Base-by-base conservation (phyloP, 1,140 invertebrate species). In the Trichogramma pretiosum region DNA sequence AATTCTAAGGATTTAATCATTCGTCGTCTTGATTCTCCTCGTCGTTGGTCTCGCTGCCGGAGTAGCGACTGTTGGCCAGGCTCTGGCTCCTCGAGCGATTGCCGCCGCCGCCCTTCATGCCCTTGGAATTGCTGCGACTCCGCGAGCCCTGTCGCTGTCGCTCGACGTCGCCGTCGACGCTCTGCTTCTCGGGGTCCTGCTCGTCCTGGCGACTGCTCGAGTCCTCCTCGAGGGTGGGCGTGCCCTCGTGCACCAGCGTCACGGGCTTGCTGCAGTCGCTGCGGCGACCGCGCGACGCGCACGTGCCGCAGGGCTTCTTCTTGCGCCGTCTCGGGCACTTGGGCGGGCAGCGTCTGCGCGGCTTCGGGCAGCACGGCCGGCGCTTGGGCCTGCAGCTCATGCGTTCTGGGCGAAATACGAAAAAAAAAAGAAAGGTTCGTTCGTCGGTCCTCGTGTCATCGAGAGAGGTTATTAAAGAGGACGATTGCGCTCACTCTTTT, bases 41-140 rank as follows among this genome's bases (percentile, higher is more conserved):
- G 11, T 39, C 47, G n/a, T 49, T 41, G 24, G 16, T 28, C 5
- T 49, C 47, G 14, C 40, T 43, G 13, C 28, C 40, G 8, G 47
- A 49, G 21, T 37, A 43, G 4, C 19, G n/a, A 22, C 46, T 42
- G 9, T 28, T 24, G n/a, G 2, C 19, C 0, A 13, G 4, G 24
- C 35, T 50, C 10, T 44, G 41, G 10, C 46, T 28, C 46, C 47
- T 16, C n/a, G 48, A 47, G 14, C 44, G 38, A 11, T 18, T 9
- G 22, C 34, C 5, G 19, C 38, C n/a, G 19, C 39, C 26, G 18
- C 28, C 21, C 40, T 36, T 21, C 13, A 16, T 21, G 3, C 22
- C 22, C 11, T 51, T 32, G n/a, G 54, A 38, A 7, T 30, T 50
- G 23, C 57, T 26, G 18, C 54, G 37, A 21, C 47, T 48, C 3